Conservation (phyloP, 2,888 invertebrate species). For the Papilio gigon region DNA sequence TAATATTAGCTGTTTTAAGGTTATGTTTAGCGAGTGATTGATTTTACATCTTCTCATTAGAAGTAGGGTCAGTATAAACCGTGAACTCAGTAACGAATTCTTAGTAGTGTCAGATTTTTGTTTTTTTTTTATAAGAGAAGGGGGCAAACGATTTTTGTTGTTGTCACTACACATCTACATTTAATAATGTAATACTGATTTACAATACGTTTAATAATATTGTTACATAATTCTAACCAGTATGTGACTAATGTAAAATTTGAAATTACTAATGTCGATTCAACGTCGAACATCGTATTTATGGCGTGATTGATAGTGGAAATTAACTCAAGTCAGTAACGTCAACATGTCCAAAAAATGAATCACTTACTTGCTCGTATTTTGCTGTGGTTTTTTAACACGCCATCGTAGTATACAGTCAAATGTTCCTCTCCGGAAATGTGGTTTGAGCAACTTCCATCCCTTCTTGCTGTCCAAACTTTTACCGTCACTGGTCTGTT, state of each 20-base stretch:
- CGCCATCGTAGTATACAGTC: slow-evolving; percentile 76
- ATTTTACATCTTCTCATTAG: neutral
- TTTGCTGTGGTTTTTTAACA: slow-evolving; percentile 62
- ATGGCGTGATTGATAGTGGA: slow-evolving; percentile 15
- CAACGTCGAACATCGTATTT: neutral
- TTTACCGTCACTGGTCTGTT: slow-evolving; percentile 58
- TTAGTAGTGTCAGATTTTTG: too few relatives aligned
- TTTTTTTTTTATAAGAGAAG: too few relatives aligned
- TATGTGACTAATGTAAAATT: neutral
- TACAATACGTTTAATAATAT: neutral
- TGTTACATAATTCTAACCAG: too few relatives aligned
- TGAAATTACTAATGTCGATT: neutral
- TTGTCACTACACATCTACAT: too few relatives aligned
- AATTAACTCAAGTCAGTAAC: slow-evolving; percentile 1
- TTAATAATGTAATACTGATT: too few relatives aligned
- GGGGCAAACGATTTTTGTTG: too few relatives aligned
- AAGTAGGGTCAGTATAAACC: neutral
- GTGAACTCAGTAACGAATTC: neutral
- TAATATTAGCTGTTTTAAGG: neutral
- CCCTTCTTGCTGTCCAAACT: slow-evolving; percentile 67
- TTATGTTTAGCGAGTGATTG: neutral
- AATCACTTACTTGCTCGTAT: slow-evolving; percentile 67
- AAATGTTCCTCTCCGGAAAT: slow-evolving; percentile 71
- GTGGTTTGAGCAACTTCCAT: slow-evolving; percentile 70
- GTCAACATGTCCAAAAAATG: slow-evolving; percentile 31